Evolutionary conservation across 2,888 invertebrate species (phyloP).

Genomic region (Leptinotarsa rubiginosa): DNA sequence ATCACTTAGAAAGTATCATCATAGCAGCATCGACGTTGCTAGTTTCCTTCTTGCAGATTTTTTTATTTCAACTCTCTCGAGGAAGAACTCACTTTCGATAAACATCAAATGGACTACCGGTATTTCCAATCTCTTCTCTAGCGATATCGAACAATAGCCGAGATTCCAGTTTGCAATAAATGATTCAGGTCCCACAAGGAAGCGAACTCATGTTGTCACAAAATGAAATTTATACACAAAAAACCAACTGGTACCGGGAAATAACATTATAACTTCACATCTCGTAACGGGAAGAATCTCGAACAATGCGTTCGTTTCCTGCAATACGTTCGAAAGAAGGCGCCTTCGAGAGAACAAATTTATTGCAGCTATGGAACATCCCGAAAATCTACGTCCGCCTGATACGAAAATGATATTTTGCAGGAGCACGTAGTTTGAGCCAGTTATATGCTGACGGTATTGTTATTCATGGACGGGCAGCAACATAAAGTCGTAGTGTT

Average conservation of each 20-base stretch:
- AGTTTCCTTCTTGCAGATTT: neutral
- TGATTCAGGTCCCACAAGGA: constrained; percentile 14
- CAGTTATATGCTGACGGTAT: constrained; percentile 46
- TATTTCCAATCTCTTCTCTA: constrained; percentile 4
- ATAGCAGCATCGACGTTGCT: no score
- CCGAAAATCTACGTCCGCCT: constrained; percentile 35
- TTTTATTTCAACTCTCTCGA: neutral
- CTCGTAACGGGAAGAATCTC: constrained; percentile 32
- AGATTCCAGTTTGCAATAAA: constrained; percentile 3
- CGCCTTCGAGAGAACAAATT: constrained; percentile 36
- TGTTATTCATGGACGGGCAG: constrained; percentile 51
- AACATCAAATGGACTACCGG: constrained; percentile 9
- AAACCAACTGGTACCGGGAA: constrained; percentile 28
- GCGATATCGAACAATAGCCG: constrained; percentile 1
- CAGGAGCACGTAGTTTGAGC: constrained; percentile 47
- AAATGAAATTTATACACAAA: constrained; percentile 36
- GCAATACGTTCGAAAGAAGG: constrained; percentile 34
- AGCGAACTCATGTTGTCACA: constrained; percentile 27
- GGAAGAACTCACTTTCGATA: neutral
- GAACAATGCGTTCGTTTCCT: constrained; percentile 21
- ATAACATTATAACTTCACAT: constrained; percentile 40
- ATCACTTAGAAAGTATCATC: neutral
- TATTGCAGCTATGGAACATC: constrained; percentile 39
- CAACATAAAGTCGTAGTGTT: constrained; percentile 48
- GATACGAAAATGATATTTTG: constrained; percentile 49